Evolutionary conservation across 2,797 vertebrate genomes (phyloP), one percentile per base, ranked within the genome.

Genomic region (Sebastes kiyomatsui): DNA sequence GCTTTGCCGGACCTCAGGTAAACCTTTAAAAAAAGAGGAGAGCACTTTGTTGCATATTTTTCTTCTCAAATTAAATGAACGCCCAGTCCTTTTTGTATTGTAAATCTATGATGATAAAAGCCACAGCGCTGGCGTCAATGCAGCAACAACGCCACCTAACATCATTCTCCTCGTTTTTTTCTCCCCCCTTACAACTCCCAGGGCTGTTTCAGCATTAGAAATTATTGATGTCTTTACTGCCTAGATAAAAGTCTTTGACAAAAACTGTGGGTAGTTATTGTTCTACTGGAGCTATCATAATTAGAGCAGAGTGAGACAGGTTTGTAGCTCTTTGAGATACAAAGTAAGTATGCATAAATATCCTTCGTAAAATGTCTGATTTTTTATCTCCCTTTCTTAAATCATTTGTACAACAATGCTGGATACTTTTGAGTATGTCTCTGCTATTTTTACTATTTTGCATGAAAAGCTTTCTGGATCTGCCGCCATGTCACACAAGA

Each of bases 151-250:
- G 68, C 84, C 88, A 92, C 75, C 87, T 87, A 83, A 90, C 90
- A 93, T 89, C 67, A 85, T 84, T 85, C 75, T 70, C 79, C 74
- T 82, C 72, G 16, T 46, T 76, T 77, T 72, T 66, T 56, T 74
- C 1, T 28, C 35, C n/a, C 58, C 27, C 46, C 46, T 85, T 90
- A 83, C 86, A 86, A 86, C 92, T 93, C 88, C 88, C 18, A 59
- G 72, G 89, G 93, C 87, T 93, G 86, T 90, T 94, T 93, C 90
- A 90, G 80, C 75, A 75, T 91, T 86, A 93, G 88, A 90, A 93
- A 95, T 92, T 88, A 91, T 92, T 94, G 79, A 95, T 93, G 91
- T 85, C 88, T 94, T 93, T 87, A 89, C 90, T 90, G 88, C 84
- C 84, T 81, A 64, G 86, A 90, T 92, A 90, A 93, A 90, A 91